phyloP scores from a whole-genome alignment of 2,113 vertebrate species.

The Neofelis nebulosa region DNA sequence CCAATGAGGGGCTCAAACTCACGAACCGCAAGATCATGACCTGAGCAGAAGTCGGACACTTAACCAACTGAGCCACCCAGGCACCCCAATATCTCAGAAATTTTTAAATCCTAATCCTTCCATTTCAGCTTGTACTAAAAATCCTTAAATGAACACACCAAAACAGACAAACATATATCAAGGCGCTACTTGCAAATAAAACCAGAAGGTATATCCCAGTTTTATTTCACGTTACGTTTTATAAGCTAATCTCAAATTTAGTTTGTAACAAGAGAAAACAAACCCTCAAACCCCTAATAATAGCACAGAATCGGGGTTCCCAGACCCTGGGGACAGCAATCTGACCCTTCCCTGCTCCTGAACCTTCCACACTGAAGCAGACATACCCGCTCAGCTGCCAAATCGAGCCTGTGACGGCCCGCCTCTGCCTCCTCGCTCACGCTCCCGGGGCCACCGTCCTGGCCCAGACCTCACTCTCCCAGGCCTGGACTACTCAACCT shows the following conservation, averaged over 20 bases:
- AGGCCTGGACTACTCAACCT: rapidly evolving
- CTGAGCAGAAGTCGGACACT: too few species aligned
- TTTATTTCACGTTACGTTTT: not conserved
- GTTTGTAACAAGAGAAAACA: not conserved
- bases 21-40: too few species aligned
- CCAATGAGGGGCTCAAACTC: too few species aligned
- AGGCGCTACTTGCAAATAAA: not conserved
- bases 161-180: not conserved
- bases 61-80: too few species aligned
- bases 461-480: not conserved
- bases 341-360: not conserved
- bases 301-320: not conserved
- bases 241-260: not conserved
- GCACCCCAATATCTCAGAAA: not conserved
- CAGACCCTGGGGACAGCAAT: rapidly evolving
- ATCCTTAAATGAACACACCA: not conserved
- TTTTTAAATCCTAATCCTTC: not conserved
- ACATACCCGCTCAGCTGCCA: not conserved
- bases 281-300: not conserved
- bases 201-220: not conserved
- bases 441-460: not conserved
- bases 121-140: not conserved
- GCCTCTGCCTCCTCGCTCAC: not conserved
- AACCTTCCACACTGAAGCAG: not conserved
- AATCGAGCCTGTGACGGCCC: rapidly evolving